phyloP scores from a whole-genome alignment of 2,797 vertebrate species.

The Argya squamiceps region DNA sequence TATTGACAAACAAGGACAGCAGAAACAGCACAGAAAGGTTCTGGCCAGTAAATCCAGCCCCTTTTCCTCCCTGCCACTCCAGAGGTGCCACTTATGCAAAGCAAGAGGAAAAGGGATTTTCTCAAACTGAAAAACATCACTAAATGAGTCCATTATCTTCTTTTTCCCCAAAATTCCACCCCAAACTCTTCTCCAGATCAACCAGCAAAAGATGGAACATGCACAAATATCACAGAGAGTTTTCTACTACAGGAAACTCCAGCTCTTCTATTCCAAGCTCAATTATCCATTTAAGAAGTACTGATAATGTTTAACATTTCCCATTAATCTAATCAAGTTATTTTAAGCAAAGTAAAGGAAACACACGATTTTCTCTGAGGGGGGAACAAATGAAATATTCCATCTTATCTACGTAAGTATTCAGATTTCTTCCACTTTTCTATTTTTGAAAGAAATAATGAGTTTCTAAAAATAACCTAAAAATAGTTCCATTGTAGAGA shows the following conservation, averaged over 20 bases:
- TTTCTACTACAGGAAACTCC: not conserved
- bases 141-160: not conserved
- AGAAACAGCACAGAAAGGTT: not conserved
- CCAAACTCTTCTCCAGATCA: not conserved
- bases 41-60: not conserved
- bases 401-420: not conserved
- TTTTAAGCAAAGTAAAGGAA: not conserved
- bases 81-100: fast-evolving
- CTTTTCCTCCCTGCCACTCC: not conserved
- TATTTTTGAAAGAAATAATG: not conserved
- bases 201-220: not conserved
- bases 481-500: not conserved
- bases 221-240: not conserved
- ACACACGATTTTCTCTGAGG: not conserved
- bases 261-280: not conserved
- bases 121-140: not conserved
- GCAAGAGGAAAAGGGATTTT: not conserved
- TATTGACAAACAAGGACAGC: fast-evolving
- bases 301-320: not conserved
- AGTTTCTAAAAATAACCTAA: not conserved
- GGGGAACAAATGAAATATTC: not conserved
- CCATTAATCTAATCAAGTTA: not conserved
- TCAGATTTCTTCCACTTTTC: not conserved
- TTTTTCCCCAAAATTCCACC: not conserved
- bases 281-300: not conserved